Percentiles rank a stretch among this genome's conserved stretches.
Conservation (phyloP, 1,140 invertebrate species). For the Rhagoletis zephyria region DNA sequence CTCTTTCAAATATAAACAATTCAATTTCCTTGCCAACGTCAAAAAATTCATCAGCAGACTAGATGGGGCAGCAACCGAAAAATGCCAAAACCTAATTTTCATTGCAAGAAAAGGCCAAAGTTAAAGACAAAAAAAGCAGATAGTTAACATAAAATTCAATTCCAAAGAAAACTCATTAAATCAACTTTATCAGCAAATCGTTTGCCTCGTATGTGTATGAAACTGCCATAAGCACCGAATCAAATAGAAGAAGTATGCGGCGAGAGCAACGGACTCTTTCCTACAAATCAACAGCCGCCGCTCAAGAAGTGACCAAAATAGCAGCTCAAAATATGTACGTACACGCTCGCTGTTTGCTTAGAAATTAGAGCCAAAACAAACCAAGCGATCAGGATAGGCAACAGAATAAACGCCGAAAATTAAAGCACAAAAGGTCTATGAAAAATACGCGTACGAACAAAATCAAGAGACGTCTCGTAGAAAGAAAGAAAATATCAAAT, state of each 20-base stretch:
- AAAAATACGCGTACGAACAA: neutral
- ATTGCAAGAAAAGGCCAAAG: constrained; percentile 24
- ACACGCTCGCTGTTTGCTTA: constrained; percentile 51
- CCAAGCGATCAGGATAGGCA: neutral
- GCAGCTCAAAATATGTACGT: neutral
- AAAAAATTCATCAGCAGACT: neutral
- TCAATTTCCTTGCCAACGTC: neutral
- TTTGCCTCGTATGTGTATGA: neutral
- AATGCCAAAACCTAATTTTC: neutral
- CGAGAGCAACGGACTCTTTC: neutral
- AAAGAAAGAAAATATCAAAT: constrained; percentile 7
- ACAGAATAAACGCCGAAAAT: neutral
- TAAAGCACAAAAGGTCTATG: neutral
- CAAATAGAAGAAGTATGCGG: neutral
- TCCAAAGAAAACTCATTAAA: constrained; percentile 51
- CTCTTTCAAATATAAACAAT: neutral
- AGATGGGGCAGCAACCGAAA: neutral
- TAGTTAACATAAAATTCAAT: constrained; percentile 33
- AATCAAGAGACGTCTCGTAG: neutral
- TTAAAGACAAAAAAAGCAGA: constrained; percentile 25
- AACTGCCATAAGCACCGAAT: neutral
- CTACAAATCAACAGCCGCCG: neutral
- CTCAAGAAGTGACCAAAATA: constrained; percentile 30
- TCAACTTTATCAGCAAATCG: constrained; percentile 38
- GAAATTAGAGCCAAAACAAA: constrained; percentile 51